A percentile compares a stretch with the other conserved stretches of the same genome.
These are phyloP conservation scores for Ephydatia muelleri DNA, from an alignment of 37 sponge, comb jelly and placozoan species.

Conservation along the genomic window DNA sequence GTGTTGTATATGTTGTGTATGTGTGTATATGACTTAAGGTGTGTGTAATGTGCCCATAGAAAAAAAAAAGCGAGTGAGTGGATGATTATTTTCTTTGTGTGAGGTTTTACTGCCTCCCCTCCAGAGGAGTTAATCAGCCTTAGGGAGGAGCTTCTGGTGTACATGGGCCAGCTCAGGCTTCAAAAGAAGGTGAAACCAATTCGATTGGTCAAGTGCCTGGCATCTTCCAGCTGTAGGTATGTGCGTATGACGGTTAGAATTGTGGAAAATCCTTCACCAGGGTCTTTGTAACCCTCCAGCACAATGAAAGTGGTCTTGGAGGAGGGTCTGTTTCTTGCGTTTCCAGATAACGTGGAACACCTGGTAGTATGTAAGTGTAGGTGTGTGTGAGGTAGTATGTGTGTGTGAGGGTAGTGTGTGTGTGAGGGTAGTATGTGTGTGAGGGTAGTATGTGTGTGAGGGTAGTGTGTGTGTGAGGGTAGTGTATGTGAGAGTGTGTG, in stretches of 20 bases:
- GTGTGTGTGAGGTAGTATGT: too few species aligned
- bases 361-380: conserved; percentile 4
- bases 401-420: too few species aligned
- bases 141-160: too few species aligned
- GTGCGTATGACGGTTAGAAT: too few species aligned
- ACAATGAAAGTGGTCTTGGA: conserved; percentile 18
- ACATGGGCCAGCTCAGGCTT: conserved; percentile 1
- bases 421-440: too few species aligned
- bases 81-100: neutral
- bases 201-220: neutral
- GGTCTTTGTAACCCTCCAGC: neutral
- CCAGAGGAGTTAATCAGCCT: neutral
- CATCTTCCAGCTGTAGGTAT: neutral
- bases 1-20: too few species aligned
- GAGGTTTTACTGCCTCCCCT: neutral
- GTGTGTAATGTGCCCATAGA: too few species aligned
- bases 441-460: too few species aligned
- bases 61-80: neutral
- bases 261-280: too few species aligned
- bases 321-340: conserved; percentile 17
- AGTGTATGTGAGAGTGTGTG: too few species aligned
- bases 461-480: too few species aligned
- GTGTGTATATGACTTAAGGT: too few species aligned
- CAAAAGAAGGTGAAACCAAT: neutral
- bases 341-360: neutral